Base-by-base conservation (phyloP, 2,888 invertebrate species). In the Ophion obscuratus region DNA sequence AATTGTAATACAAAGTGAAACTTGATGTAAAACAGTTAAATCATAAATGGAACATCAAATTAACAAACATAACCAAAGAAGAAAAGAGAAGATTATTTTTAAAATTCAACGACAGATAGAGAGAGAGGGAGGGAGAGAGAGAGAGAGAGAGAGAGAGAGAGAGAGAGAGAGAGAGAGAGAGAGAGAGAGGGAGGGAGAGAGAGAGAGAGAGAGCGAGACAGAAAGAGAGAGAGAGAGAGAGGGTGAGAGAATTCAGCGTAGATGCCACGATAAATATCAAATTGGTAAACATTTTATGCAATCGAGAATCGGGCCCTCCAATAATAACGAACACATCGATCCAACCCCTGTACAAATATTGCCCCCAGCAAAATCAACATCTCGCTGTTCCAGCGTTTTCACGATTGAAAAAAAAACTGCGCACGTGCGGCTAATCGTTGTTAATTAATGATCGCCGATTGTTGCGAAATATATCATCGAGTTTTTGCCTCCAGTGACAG, bases 231-330 rank as follows among this genome's bases (percentile, higher is more conserved):
- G 53, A 24, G 20, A 40, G n/a, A 36, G 14, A 27, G 20, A 47
- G 24, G 27, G 47, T 14, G 64, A n/a, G n/a, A 4, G 31, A 59
- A 20, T 59, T 20, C n/a, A 40, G 31, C 2, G 20, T 36, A 2
- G 57, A 66, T 6, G 17, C 0, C 14, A 17, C 11, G n/a, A 64
- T 24, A 27, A 47, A 27, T 3, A 27, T 6, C 44, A 59, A 57
- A 64, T 62, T 40, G 40, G 77, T 71, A 71, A 71, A 77, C 59
- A 68, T 61, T 75, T 47, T n/a, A 59, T 9, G 17, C 31, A 36
- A 75, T 47, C 53, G 31, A 57, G 17, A 7, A 75, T 31, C 36
- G 36, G 27, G 24, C 66, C 5, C 20, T 59, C 64, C 53, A 17
- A 64, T 10, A n/a, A 76, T 27, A 36, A 68, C 6, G 27, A 10